Evolutionary conservation across 2,888 invertebrate species (phyloP).

Genomic region (Baccha elongata): DNA sequence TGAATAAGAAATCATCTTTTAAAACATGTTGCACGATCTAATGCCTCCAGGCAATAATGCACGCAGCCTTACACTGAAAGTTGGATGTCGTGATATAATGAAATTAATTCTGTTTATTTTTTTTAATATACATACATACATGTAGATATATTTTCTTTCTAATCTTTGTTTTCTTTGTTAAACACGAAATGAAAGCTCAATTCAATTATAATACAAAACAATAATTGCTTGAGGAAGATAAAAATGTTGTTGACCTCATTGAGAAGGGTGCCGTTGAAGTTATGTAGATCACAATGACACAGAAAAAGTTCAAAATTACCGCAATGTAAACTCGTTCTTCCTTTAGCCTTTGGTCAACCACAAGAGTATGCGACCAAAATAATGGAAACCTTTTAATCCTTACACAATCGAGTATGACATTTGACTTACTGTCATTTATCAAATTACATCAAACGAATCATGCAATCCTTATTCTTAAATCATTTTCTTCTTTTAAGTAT

Average conservation of each 20-base stretch:
- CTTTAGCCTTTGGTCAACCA: constrained; percentile 52
- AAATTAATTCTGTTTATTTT: constrained; percentile 9
- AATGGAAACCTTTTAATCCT: constrained; percentile 3
- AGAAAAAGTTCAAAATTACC: background rate
- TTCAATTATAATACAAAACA: constrained; percentile 9
- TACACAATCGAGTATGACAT: background rate
- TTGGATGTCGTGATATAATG: constrained; percentile 32
- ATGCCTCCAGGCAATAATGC: constrained; percentile 36
- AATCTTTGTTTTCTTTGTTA: constrained; percentile 7
- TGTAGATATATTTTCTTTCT: constrained; percentile 14
- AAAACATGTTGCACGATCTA: constrained; percentile 48
- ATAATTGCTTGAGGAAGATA: constrained; percentile 6
- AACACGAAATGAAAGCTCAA: constrained; percentile 43
- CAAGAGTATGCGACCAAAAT: constrained; percentile 21
- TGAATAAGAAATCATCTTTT: constrained; percentile 26
- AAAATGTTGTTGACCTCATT: constrained; percentile 57
- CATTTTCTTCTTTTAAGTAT: background rate
- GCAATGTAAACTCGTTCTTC: constrained; percentile 23
- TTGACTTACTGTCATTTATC: constrained; percentile 46
- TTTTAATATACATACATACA: constrained; percentile 2
- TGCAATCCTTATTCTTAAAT: background rate
- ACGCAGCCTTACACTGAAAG: constrained; percentile 19
- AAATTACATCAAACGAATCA: constrained; percentile 29
- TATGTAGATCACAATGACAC: constrained; percentile 3
- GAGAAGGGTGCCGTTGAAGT: background rate